These are phyloP conservation scores for Connochaetes taurinus DNA, from an alignment of 2,113 vertebrate species.

Conservation along the genomic window DNA sequence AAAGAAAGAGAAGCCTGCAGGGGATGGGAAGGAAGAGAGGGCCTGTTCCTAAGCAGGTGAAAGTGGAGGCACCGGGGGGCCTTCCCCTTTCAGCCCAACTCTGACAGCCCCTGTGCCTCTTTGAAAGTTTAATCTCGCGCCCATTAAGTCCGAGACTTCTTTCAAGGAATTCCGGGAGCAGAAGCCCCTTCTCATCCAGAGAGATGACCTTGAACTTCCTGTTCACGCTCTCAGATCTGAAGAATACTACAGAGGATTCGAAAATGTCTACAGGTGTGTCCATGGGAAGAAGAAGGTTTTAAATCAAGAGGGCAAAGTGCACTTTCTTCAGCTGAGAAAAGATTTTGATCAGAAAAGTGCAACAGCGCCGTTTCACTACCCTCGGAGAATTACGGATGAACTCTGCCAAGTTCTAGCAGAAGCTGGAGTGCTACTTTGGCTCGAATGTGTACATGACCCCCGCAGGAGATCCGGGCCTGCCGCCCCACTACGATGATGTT, in stretches of 20 bases:
- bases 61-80: slow-evolving; percentile 34
- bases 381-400: slow-evolving; percentile 90
- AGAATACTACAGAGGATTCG: slow-evolving; percentile 82
- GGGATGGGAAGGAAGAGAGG: slow-evolving; percentile 24
- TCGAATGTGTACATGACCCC: neutral
- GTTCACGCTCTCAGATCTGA: slow-evolving; percentile 86
- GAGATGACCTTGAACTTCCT: slow-evolving; percentile 80
- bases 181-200: slow-evolving; percentile 86
- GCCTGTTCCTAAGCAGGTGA: slow-evolving; percentile 73
- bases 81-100: slow-evolving; percentile 63
- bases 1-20: slow-evolving; percentile 77
- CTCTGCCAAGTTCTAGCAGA: neutral
- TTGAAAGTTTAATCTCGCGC: slow-evolving; percentile 88
- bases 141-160: slow-evolving; percentile 82
- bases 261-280: slow-evolving; percentile 87
- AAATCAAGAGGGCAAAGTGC: slow-evolving; percentile 85
- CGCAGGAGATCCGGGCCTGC: neutral
- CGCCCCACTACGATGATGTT: rapidly evolving
- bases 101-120: slow-evolving; percentile 82
- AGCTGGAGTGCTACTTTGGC: neutral
- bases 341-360: slow-evolving; percentile 86
- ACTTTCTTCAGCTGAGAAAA: slow-evolving; percentile 83
- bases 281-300: slow-evolving; percentile 86
- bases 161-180: slow-evolving; percentile 91
- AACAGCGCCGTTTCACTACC: slow-evolving; percentile 93